Percentiles rank a stretch among this genome's conserved stretches.
Evolutionary conservation across 2,113 vertebrate genomes (phyloP).

Genomic region (Amblyornis subalaris): DNA sequence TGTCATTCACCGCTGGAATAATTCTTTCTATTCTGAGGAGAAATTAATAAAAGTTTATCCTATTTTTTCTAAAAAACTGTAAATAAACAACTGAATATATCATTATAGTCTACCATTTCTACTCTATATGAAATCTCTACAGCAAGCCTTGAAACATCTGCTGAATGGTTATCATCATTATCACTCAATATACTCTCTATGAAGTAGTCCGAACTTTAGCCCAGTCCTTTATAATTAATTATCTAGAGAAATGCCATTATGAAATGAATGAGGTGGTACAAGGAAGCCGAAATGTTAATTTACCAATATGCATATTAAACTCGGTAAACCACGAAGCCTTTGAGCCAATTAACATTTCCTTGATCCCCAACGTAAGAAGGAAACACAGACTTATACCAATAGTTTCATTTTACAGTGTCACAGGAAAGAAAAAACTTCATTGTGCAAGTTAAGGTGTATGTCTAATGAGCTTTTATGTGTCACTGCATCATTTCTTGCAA

Average conservation of each 20-base stretch:
- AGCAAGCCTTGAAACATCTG: neutral
- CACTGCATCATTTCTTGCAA: neutral
- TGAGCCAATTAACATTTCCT: slow-evolving; percentile 51
- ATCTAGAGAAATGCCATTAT: slow-evolving; percentile 6
- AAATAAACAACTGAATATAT: neutral
- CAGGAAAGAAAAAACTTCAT: neutral
- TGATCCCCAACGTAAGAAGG: neutral
- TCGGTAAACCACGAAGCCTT: slow-evolving; percentile 36
- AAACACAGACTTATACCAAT: neutral
- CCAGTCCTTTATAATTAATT: slow-evolving; percentile 9
- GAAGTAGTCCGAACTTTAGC: neutral
- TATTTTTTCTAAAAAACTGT: neutral
- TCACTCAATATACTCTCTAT: neutral
- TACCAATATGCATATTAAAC: slow-evolving; percentile 45
- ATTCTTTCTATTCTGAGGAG: neutral
- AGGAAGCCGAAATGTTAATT: slow-evolving; percentile 71
- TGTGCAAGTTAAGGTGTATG: neutral
- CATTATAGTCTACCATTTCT: neutral
- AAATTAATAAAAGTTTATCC: neutral
- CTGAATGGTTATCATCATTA: neutral
- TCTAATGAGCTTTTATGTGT: neutral
- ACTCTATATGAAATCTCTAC: neutral
- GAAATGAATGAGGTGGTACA: slow-evolving; percentile 51
- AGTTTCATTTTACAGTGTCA: neutral
- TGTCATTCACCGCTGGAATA: neutral